Conservation (phyloP, 2,797 vertebrate genomes). For the Somateria mollissima region DNA sequence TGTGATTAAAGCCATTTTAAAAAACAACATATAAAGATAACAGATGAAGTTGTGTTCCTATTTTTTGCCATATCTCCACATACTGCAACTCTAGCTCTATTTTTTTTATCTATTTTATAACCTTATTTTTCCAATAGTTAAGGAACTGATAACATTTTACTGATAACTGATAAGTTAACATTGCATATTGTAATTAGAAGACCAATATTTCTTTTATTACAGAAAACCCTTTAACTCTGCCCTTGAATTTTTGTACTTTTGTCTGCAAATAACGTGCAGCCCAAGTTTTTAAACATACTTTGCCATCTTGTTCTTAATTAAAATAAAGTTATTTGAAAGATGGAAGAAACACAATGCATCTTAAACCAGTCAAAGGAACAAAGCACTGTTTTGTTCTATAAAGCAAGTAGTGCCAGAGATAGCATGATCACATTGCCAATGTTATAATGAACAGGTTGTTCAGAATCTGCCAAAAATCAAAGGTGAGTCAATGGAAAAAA, state of each 20-base stretch:
- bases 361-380: background rate
- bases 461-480: constrained; percentile 37
- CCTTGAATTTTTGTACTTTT: constrained; percentile 26
- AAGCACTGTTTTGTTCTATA: background rate
- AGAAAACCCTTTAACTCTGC: constrained; percentile 41
- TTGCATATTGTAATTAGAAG: constrained; percentile 40
- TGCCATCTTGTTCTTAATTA: background rate
- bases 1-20: background rate
- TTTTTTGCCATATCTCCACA: constrained; percentile 34
- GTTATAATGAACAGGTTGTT: background rate
- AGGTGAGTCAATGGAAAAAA: constrained; percentile 14
- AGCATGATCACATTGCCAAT: background rate
- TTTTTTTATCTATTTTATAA: constrained; percentile 63
- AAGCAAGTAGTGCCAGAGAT: background rate
- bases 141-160: constrained; percentile 45
- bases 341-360: background rate
- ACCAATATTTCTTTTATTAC: constrained; percentile 30
- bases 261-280: background rate
- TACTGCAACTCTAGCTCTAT: constrained; percentile 34
- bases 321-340: constrained; percentile 7
- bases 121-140: constrained; percentile 40
- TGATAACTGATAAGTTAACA: constrained; percentile 47
- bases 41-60: background rate
- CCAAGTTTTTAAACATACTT: background rate
- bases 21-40: background rate